Evolutionary conservation across 2,113 vertebrate genomes (phyloP), one percentile per base, ranked within the genome.

Genomic region (Pseudolaguvia tuberculata): DNA sequence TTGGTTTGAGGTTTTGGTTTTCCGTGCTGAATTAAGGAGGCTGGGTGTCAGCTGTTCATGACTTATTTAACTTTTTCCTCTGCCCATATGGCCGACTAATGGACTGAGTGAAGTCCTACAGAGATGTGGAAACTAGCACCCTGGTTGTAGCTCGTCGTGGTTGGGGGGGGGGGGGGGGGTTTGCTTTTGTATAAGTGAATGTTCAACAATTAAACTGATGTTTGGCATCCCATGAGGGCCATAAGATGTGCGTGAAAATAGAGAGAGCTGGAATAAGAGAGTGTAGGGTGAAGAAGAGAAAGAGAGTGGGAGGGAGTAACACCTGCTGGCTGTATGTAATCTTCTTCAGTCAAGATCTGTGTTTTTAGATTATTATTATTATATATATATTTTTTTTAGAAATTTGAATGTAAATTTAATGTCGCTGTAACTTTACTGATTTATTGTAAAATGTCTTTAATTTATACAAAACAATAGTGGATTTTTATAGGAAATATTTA

Each of bases 191-290:
- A 85, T 84, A 88, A 89, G 86, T 83, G 85, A 87, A 88, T 90
- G 87, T 90, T 89, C 88, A 91, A 92, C 89, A 91, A 90, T 90
- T 88, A 86, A 88, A 89, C 87, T 83, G 80, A 84, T 87, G 88
- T 90, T 89, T 83, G 85, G 83, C 79, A 65, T 86, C 88, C 89
- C 86, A 0, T 50, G 87, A 88, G 89, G 87, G 45, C 82, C 77
- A 84, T 87, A 73, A 79, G 56, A 86, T 82, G 79, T 80, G 81
- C 82, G 39, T 62, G 25, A 65, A 25, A 53, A 56, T 3, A 21
- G 45, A 68, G 53, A 39, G 65, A 42, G 25, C n/a, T 52, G 59
- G 73, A 53, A 21, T 35, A n/a, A 62, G 20, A 21, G 71, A 27
- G 66, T 45, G 47, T 48, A 55, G 81, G 83, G 47, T 31, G 35